phyloP scores from a whole-genome alignment of 2,888 invertebrate genomes.

The Stenolophus ochropezus region DNA sequence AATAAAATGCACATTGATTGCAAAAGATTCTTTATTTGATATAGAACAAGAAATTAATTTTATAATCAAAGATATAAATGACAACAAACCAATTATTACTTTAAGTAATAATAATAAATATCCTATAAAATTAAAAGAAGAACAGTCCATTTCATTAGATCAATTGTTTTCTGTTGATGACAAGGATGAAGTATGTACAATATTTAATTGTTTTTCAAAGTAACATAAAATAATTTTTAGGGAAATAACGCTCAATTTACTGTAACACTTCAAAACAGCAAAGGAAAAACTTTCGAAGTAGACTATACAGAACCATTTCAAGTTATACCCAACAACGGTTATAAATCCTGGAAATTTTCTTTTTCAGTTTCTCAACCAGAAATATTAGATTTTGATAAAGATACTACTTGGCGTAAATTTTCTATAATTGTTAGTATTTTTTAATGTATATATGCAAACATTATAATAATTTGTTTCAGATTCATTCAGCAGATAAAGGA shows the following conservation, averaged over 20 bases:
- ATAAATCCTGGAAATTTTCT: constrained; percentile 77
- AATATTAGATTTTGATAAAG: constrained; percentile 78
- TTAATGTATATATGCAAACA: background rate
- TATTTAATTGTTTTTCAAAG: background rate
- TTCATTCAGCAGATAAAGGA: constrained; percentile 69
- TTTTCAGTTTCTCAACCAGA: constrained; percentile 76
- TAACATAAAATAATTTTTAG: constrained; percentile 68
- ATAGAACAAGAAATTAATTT: constrained; percentile 67
- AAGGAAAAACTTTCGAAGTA: constrained; percentile 62
- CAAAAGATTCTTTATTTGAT: constrained; percentile 65
- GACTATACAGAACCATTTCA: constrained; percentile 75
- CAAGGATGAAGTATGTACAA: constrained; percentile 28
- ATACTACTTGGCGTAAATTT: constrained; percentile 73
- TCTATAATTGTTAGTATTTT: constrained; percentile 69
- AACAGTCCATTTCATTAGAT: constrained; percentile 73
- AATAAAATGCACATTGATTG: constrained; percentile 68
- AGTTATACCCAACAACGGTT: constrained; percentile 78
- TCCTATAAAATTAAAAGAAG: constrained; percentile 74
- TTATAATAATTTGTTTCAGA: constrained; percentile 65
- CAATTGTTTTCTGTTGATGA: constrained; percentile 36
- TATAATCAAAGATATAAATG: constrained; percentile 78
- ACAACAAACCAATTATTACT: constrained; percentile 78
- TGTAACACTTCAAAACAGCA: constrained; percentile 24
- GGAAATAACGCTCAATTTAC: constrained; percentile 77
- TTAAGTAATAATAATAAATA: constrained; percentile 67